phyloP scores from a whole-genome alignment of 2,888 invertebrate genomes.

The Lycia hirtaria region DNA sequence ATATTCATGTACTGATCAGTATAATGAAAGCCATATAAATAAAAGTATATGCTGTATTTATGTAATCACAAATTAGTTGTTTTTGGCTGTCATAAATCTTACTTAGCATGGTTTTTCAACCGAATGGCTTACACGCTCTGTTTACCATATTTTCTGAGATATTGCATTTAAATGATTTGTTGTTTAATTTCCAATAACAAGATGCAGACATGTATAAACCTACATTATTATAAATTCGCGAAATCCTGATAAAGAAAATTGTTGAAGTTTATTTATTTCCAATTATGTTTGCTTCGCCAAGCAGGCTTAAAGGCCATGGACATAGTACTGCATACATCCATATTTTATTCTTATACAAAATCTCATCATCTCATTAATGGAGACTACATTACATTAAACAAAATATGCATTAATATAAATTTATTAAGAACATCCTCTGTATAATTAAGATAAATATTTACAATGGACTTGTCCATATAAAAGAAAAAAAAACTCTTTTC shows the following conservation, averaged over 20 bases:
- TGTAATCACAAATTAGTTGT: conserved; percentile 33
- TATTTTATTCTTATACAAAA: too few species aligned
- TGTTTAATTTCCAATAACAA: conserved; percentile 1
- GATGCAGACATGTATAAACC: not conserved
- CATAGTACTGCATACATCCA: too few species aligned
- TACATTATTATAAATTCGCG: not conserved
- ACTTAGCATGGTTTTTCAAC: conserved; percentile 48
- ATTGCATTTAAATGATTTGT: not conserved
- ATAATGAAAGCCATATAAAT: not conserved
- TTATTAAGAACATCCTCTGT: too few species aligned
- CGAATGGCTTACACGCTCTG: conserved; percentile 50
- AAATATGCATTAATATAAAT: too few species aligned
- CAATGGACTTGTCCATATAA: too few species aligned
- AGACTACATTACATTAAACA: too few species aligned
- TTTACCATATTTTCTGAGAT: conserved; percentile 11
- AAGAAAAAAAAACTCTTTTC: too few species aligned
- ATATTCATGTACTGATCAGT: not conserved
- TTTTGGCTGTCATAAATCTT: conserved; percentile 49
- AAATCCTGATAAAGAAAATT: not conserved
- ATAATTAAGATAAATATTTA: too few species aligned
- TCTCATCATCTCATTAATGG: too few species aligned
- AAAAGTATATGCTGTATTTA: not conserved
- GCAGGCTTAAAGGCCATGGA: too few species aligned
- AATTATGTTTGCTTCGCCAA: too few species aligned
- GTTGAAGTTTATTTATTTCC: not conserved